Evolutionary conservation across 2,113 vertebrate genomes (phyloP).

Genomic region (Falco punctatus): DNA sequence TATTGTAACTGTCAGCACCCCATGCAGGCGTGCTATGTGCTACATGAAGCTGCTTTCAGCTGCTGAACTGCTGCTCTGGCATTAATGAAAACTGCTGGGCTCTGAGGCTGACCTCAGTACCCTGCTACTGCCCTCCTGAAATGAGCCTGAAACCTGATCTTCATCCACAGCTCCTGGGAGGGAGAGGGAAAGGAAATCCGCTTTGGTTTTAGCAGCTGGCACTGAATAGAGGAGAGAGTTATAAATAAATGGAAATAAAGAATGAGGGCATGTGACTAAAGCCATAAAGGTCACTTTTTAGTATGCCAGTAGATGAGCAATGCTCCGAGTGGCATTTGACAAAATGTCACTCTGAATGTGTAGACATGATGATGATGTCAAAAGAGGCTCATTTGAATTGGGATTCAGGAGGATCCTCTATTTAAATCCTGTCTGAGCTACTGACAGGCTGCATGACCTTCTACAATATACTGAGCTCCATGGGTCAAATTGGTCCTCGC

Average conservation of each 20-base stretch:
- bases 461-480: not conserved
- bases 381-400: slow-evolving; percentile 23
- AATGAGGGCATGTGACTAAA: not conserved
- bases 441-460: slow-evolving; percentile 39
- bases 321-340: not conserved
- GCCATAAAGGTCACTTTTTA: not conserved
- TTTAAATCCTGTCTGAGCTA: slow-evolving; percentile 39
- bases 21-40: not conserved
- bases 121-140: not conserved
- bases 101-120: not conserved
- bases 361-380: slow-evolving; percentile 28
- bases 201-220: not conserved
- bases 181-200: not conserved
- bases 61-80: not conserved
- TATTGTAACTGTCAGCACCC: not conserved
- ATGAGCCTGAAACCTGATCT: not conserved
- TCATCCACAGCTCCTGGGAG: not conserved
- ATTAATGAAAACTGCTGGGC: not conserved
- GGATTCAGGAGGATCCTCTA: slow-evolving; percentile 11
- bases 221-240: not conserved
- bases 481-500: not conserved
- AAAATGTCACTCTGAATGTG: slow-evolving; percentile 28
- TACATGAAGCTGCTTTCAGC: not conserved
- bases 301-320: not conserved
- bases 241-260: slow-evolving; percentile 24